Conservation (phyloP, 2,797 vertebrate genomes). For the Ctenosaura bakeri region DNA sequence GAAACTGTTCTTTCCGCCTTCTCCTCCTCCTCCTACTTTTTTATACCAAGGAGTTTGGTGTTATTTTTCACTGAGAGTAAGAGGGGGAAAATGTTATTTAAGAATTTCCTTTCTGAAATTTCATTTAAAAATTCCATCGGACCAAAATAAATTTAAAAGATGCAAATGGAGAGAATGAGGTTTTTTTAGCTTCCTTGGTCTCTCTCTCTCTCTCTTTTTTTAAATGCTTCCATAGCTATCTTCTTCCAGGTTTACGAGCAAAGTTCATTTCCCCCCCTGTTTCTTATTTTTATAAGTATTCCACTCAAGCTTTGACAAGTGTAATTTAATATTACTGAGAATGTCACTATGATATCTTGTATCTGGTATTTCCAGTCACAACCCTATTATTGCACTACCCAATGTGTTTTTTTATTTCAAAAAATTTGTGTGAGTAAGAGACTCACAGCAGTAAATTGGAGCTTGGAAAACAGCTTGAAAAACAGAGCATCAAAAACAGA, state of each 20-base stretch:
- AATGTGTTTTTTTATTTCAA: background rate
- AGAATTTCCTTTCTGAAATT: constrained; percentile 16
- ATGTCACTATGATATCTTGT: background rate
- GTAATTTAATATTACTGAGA: background rate
- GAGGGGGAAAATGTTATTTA: constrained; percentile 49
- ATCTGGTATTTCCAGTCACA: background rate
- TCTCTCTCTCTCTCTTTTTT: too few relatives aligned
- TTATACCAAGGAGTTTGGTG: background rate
- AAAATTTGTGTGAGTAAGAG: background rate
- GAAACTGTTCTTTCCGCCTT: constrained; percentile 69
- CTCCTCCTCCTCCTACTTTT: constrained; percentile 38
- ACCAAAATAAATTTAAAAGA: background rate
- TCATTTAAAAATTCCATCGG: background rate
- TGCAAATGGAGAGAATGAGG: background rate
- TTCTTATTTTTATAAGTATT: constrained; percentile 40
- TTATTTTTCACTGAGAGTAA: constrained; percentile 51
- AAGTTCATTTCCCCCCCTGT: background rate
- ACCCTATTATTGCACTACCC: background rate
- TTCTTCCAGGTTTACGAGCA: background rate
- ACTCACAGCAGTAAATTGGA: background rate
- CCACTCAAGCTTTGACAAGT: background rate
- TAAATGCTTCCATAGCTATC: background rate
- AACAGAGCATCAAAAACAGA: too few relatives aligned
- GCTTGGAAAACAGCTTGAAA: too few relatives aligned
- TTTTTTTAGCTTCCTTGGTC: background rate